phyloP scores from a whole-genome alignment of 2,888 invertebrate species.

The Ochropleura plecta region DNA sequence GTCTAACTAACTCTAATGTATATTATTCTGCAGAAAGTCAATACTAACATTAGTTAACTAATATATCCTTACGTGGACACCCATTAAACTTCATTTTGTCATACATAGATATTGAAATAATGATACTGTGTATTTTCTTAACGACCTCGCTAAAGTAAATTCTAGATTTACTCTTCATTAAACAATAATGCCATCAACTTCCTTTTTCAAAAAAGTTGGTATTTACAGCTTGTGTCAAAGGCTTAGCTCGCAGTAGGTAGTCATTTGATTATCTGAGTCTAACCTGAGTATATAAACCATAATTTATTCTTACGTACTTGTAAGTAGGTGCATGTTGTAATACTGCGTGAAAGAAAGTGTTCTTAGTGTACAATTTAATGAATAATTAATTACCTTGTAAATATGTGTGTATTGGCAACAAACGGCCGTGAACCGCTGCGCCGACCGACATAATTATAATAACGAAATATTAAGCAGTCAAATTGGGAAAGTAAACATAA shows the following conservation, averaged over 20 bases:
- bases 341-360: constrained; percentile 27
- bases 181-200: neutral
- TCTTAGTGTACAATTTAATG: constrained; percentile 2
- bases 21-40: constrained; percentile 3
- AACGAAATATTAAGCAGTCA: constrained; percentile 43
- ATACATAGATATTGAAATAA: neutral
- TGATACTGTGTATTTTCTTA: neutral
- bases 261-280: too few relatives aligned
- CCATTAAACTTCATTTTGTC: constrained; percentile 5
- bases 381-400: constrained; percentile 23
- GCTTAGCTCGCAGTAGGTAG: neutral
- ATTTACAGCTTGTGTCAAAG: neutral
- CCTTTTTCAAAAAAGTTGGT: too few relatives aligned
- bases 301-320: constrained; percentile 3
- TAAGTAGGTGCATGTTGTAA: constrained; percentile 3
- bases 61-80: constrained; percentile 8
- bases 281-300: neutral
- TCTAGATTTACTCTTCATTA: neutral
- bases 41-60: constrained; percentile 4
- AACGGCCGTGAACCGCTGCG: constrained; percentile 45
- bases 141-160: neutral
- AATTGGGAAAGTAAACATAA: constrained; percentile 26
- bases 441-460: constrained; percentile 36
- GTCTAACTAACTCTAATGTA: neutral
- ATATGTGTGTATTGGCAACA: constrained; percentile 28